A percentile compares a stretch with the other conserved stretches of the same genome.
Evolutionary conservation across 2,888 invertebrate species (phyloP).

Genomic region (Baccha elongata): DNA sequence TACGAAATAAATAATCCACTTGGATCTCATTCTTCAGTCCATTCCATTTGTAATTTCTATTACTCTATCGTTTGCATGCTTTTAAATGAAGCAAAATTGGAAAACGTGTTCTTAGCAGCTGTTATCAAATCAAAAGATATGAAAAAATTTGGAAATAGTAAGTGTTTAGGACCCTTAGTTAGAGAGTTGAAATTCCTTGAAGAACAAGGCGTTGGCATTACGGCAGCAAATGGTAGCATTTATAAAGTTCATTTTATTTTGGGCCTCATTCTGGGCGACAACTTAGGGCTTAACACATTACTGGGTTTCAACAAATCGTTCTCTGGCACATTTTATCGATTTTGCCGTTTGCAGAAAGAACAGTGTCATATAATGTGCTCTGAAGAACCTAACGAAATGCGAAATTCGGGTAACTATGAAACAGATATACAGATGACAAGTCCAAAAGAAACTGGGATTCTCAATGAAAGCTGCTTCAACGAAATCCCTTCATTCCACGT

Average conservation of each 20-base stretch:
- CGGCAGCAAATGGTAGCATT: neutral
- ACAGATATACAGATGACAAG: too few species aligned
- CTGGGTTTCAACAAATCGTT: too few species aligned
- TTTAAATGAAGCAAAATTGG: conserved; percentile 24
- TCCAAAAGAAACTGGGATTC: neutral
- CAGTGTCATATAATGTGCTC: too few species aligned
- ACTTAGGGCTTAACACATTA: neutral
- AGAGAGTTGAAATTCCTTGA: neutral
- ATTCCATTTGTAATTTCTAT: conserved; percentile 38
- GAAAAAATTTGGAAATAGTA: neutral
- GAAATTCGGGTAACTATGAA: too few species aligned
- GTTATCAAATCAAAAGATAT: conserved; percentile 1
- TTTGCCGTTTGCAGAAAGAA: too few species aligned
- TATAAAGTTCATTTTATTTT: conserved; percentile 7
- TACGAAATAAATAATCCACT: conserved; percentile 42
- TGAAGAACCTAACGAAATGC: too few species aligned
- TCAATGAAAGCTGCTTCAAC: neutral
- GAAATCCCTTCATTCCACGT: neutral
- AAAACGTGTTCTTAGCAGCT: conserved; percentile 9
- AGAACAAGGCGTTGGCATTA: neutral
- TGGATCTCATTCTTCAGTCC: conserved; percentile 33
- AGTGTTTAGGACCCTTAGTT: neutral
- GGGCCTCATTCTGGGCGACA: neutral
- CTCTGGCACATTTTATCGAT: too few species aligned
- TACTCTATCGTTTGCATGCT: conserved; percentile 22